Evolutionary conservation across 2,797 vertebrate species (phyloP), one percentile per base, ranked within the genome.

Genomic region (Aselliscus stoliczkanus): DNA sequence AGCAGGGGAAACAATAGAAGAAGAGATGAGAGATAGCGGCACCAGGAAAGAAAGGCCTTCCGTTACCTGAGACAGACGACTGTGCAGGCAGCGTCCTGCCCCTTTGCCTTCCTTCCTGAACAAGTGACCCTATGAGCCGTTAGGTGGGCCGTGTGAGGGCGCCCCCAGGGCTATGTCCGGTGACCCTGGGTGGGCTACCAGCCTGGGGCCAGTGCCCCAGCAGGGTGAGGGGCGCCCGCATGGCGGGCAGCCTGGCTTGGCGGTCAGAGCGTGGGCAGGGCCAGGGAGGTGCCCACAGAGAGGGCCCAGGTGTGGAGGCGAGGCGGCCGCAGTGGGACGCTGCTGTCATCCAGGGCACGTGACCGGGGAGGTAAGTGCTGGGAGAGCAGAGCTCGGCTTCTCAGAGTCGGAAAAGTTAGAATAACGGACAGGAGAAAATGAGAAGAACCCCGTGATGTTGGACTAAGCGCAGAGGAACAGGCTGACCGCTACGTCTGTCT

Each of bases 1-100:
- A 27, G 13, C 20, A 15, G 7, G 47, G 4, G 34, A 25, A 23
- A 11, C 1, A 10, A 17, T 0, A 4, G 20, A 3, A 14, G 60
- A 62, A 31, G 25, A 5, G 42, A 8, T 1, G 25, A 70, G 17
- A 62, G 67, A 12, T 2, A 8, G 7, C 20, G 9, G 67, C 20
- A 17, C 0, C 13, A 56, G 79, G 10, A 20, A 73, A 13, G 44
- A 21, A 39, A 25, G 23, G 7, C 31, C 29, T 9, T 14, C 47
- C n/a, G 21, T 18, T 31, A 23, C 5, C 11, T 60, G 67, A 50
- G 20, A n/a, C 20, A 13, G 54, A 6, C 18, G 29, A 14, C 21
- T 42, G 42, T 42, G 14, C 2, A 13, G 37, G 50, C 14, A 21
- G 34, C 4, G 11, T 9, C 37, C 50, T 10, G 62, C 75, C 11